Percentiles rank a stretch among this genome's conserved stretches.
These are phyloP conservation scores for Poicephalus meyeri DNA, from an alignment of 2,113 vertebrate species.

Conservation along the genomic window DNA sequence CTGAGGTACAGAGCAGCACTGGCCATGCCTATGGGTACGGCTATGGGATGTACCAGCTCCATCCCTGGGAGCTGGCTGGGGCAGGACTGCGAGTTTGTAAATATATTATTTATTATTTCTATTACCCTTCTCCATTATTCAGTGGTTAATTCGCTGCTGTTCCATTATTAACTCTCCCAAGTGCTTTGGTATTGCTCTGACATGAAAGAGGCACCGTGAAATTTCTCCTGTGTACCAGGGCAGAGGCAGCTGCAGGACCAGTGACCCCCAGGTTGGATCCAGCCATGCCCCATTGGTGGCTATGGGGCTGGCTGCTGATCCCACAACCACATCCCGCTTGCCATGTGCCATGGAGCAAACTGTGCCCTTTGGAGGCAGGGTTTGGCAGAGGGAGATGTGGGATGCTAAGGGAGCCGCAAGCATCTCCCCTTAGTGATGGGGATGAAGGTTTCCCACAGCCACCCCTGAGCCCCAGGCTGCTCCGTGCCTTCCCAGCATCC, in stretches of 20 bases:
- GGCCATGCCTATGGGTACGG: background rate
- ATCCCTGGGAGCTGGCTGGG: background rate
- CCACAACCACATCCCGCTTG: background rate
- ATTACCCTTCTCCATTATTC: slow-evolving; percentile 58
- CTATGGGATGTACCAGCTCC: background rate
- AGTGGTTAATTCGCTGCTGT: slow-evolving; percentile 28
- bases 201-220: background rate
- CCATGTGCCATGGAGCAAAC: background rate
- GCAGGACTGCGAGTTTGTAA: background rate
- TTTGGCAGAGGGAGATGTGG: background rate
- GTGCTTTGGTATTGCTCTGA: background rate
- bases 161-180: slow-evolving; percentile 52
- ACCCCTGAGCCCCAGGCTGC: rapidly evolving
- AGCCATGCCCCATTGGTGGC: background rate
- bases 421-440: rapidly evolving
- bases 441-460: background rate
- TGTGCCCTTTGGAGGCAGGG: background rate
- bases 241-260: rapidly evolving
- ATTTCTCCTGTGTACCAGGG: background rate
- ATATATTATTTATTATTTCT: slow-evolving; percentile 51
- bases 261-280: rapidly evolving
- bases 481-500: rapidly evolving
- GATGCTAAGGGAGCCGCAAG: background rate
- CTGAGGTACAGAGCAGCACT: background rate
- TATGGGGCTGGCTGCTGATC: background rate